phyloP scores from a whole-genome alignment of 2,888 invertebrate species.

The Scaptomyza caliginosa region DNA sequence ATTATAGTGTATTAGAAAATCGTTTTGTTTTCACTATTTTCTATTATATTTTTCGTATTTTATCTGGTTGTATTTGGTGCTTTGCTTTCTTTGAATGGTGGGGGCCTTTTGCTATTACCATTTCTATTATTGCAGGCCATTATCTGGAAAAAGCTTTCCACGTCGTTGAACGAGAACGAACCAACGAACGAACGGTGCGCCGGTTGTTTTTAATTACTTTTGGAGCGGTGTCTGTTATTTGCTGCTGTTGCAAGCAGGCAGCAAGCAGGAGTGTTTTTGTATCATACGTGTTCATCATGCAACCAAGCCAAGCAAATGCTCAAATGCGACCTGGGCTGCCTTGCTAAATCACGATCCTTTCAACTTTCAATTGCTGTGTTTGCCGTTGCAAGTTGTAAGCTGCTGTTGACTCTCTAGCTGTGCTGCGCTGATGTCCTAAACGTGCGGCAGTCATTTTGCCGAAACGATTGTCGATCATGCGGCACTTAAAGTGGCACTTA shows the following conservation, averaged over 20 bases:
- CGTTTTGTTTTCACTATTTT: not conserved
- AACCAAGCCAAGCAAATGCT: slow-evolving; percentile 12
- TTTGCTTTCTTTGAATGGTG: slow-evolving; percentile 40
- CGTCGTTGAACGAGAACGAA: slow-evolving; percentile 32
- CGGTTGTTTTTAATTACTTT: slow-evolving; percentile 67
- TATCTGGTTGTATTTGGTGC: slow-evolving; percentile 15
- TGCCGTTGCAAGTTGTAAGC: slow-evolving; percentile 12
- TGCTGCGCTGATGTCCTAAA: slow-evolving; percentile 78
- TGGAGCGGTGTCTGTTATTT: slow-evolving; percentile 37
- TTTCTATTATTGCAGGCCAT: slow-evolving; percentile 68
- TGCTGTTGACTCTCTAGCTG: not conserved
- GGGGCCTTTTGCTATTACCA: slow-evolving; percentile 43
- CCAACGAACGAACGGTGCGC: not conserved
- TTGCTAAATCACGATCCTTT: slow-evolving; percentile 58
- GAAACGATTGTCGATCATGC: slow-evolving; percentile 82
- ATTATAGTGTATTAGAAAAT: no score
- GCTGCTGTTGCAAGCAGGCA: not conserved
- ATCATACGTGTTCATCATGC: slow-evolving; percentile 62
- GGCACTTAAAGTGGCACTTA: slow-evolving; percentile 52
- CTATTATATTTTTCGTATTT: slow-evolving; percentile 8
- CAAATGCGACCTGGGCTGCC: slow-evolving; percentile 33
- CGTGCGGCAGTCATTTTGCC: slow-evolving; percentile 81
- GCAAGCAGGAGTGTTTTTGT: slow-evolving; percentile 40
- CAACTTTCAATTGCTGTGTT: slow-evolving; percentile 38
- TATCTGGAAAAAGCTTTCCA: slow-evolving; percentile 62